phyloP scores from a whole-genome alignment of 2,888 invertebrate genomes.

The Nephrotoma flavescens region DNA sequence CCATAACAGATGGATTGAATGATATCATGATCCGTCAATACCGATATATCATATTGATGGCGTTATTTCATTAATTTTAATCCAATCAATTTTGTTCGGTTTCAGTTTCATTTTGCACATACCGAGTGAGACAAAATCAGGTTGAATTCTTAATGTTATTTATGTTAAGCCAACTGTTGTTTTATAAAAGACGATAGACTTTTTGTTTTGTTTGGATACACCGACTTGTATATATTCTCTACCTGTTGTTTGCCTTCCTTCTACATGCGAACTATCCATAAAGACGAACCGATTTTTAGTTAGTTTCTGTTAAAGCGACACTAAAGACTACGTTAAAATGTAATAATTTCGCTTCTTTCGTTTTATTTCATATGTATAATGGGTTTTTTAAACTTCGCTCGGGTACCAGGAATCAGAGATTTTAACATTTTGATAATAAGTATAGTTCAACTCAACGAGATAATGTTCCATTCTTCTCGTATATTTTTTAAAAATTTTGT shows the following conservation, averaged over 20 bases:
- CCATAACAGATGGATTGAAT: neutral
- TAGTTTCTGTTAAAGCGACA: neutral
- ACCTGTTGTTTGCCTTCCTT: neutral
- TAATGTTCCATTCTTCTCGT: neutral
- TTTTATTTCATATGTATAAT: neutral
- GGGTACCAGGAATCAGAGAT: neutral
- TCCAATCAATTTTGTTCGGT: neutral
- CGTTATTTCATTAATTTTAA: neutral
- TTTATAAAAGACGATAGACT: neutral
- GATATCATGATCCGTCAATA: neutral
- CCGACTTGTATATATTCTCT: neutral
- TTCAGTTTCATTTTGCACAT: neutral
- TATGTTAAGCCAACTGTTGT: neutral
- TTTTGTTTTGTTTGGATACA: neutral
- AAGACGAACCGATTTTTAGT: neutral
- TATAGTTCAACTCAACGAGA: neutral
- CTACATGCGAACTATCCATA: neutral
- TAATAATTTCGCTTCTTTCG: neutral
- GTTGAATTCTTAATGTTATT: neutral
- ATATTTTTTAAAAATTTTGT: neutral
- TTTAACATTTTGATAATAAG: neutral
- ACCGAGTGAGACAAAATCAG: neutral
- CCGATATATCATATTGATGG: neutral
- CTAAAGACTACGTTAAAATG: neutral
- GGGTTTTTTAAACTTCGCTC: neutral